phyloP scores from a whole-genome alignment of 2,888 invertebrate genomes.

The Caenorhabditis doughertyi region DNA sequence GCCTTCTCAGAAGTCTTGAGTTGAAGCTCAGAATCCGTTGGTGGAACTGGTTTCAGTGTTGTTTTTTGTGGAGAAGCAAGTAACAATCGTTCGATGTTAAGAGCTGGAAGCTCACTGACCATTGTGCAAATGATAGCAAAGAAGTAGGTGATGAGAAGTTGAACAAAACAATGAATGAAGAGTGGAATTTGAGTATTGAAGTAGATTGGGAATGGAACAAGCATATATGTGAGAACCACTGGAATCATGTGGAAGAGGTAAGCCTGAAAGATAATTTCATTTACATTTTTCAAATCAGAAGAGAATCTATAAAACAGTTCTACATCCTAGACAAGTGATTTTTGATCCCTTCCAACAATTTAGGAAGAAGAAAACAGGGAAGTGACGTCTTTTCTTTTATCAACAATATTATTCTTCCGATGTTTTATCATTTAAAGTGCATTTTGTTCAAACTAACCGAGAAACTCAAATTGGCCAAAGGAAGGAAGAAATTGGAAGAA shows the following conservation, averaged over 20 bases:
- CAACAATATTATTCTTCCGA: neutral
- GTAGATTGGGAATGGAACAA: constrained; percentile 81
- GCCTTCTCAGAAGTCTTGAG: constrained; percentile 69
- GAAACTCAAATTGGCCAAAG: constrained; percentile 81
- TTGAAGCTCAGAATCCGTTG: constrained; percentile 78
- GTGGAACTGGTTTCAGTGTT: constrained; percentile 76
- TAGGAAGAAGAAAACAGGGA: constrained; percentile 11
- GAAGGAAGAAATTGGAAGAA: constrained; percentile 78
- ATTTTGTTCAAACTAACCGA: constrained; percentile 70
- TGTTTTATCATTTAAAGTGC: neutral
- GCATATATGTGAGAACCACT: constrained; percentile 82
- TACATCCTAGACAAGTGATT: too few relatives aligned
- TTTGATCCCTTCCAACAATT: neutral
- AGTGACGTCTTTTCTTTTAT: constrained; percentile 25
- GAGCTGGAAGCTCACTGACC: constrained; percentile 79
- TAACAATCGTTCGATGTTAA: constrained; percentile 81
- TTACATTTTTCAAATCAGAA: constrained; percentile 12
- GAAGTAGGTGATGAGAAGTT: constrained; percentile 77
- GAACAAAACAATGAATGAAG: constrained; percentile 79
- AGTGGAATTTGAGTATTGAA: constrained; percentile 76
- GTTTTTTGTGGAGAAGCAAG: constrained; percentile 69
- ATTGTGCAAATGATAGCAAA: constrained; percentile 79
- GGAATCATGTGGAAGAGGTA: constrained; percentile 83
- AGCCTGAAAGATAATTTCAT: constrained; percentile 62
- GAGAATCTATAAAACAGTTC: too few relatives aligned